Conservation (phyloP, 2,113 vertebrate genomes). For the chimpanzee (Pan troglodytes) region NHGRI_mPanTro3-v2.1_pri NC_072411.2:132298001-132298500, state of each 20-base stretch:
- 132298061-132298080: neutral
- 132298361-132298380: neutral
- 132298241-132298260: conserved; percentile 85
- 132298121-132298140: neutral
- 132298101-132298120: conserved; percentile 11
- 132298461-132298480: neutral
- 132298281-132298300: conserved; percentile 87
- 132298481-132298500: neutral
- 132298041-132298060: neutral
- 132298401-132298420: neutral
- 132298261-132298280: conserved; percentile 88
- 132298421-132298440: neutral
- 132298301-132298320: conserved; percentile 28
- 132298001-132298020: neutral
- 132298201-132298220: conserved; percentile 88
- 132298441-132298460: neutral
- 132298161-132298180: conserved; percentile 88
- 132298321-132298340: neutral
- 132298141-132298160: conserved; percentile 84
- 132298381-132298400: neutral
- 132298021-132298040: neutral
- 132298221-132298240: conserved; percentile 86
- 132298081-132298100: neutral
- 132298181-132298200: conserved; percentile 83
- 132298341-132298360: neutral